Evolutionary conservation across 2,888 invertebrate species (phyloP), one percentile per base, ranked within the genome.

Genomic region (Phyllotreta cruciferae): DNA sequence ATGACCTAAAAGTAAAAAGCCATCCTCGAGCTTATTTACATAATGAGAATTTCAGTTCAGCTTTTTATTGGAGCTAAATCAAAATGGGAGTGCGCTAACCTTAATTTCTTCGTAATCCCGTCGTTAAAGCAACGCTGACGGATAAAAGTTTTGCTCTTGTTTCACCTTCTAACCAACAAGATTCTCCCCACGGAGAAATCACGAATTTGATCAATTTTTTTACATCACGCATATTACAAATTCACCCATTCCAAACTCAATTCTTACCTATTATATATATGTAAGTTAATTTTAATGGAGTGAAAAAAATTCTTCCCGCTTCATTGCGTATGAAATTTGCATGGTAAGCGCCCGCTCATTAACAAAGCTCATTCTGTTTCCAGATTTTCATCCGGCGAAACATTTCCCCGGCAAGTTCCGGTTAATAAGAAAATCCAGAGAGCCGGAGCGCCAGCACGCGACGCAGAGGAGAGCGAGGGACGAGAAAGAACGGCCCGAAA

Each of bases 1-100:
- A 73, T 72, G 71, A 70, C 66, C 62, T 62, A 70, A 72, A 74
- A 70, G 74, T 73, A 75, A 74, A 74, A 75, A 75, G 74, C 74
- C 67, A 64, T 67, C 64, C 65, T 67, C 63, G 64, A 60, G 63
- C 71, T 71, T 67, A 73, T 74, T 71, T 75, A 70, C 75, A 74
- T 75, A 75, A 75, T 75, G 72, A 73, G 71, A 72, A 72, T 71
- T 73, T 73, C 72, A 70, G 74, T 72, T 52, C 53, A 11, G 68
- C 66, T 69, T 66, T 68, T 68, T 66, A 68, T 66, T 64, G 58
- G 44, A 47, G 66, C 58, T 67, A 66, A 66, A 69, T 67, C 67
- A 67, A 60, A 62, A 49, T 63, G 61, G 44, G 61, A 62, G 58
- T 60, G 39, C 10, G 60, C 50, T 35, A 49, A 49, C 49, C 49